Evolutionary conservation across 2,888 invertebrate genomes (phyloP), one percentile per base, ranked within the genome.

Genomic region (Neoaliturus tenellus): DNA sequence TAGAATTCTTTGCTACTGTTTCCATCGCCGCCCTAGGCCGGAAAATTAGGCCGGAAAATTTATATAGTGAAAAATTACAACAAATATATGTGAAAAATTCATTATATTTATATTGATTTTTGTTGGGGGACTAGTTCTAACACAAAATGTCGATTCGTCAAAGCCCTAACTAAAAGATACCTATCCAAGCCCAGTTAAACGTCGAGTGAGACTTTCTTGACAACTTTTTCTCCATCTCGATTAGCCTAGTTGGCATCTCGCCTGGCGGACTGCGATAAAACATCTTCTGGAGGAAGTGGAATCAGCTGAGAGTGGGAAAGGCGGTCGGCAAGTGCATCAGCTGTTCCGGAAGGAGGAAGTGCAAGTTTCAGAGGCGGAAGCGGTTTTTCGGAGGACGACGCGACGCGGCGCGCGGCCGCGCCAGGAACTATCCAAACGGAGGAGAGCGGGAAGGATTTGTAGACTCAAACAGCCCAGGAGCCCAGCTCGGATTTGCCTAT

Each of bases 291-390:
- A 25, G 62, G 62, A 62, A 28, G 62, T 62, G 12, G 62, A 55
- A 25, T 55, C 25, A n/a, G n/a, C n/a, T 8, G n/a, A 62, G 62
- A 62, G 62, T 23, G 23, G 25, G 55, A 62, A 31, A 62, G 23
- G 55, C 55, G 10, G 62, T 23, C 17, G 31, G n/a, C 62, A 62
- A 12, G 31, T 28, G 62, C 28, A 62, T 62, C 28, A 12, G 62
- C 62, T 5, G 62, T 62, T 28, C 62, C 62, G 62, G 62, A 62
- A 62, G 62, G 28, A 28, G 62, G 62, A 62, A 62, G 62, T 62
- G 62, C 14, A 31, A 25, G 62, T 25, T 62, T 55, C 51, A 5
- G 25, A 28, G 62, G 28, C 62, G 62, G 62, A 62, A 62, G 62
- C 12, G 62, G 62, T 62, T 62, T 55, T 55, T 55, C 55, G 3